These are phyloP conservation scores for Bradypus variegatus DNA, from an alignment of 2,797 vertebrate species.

Conservation along the genomic window DNA sequence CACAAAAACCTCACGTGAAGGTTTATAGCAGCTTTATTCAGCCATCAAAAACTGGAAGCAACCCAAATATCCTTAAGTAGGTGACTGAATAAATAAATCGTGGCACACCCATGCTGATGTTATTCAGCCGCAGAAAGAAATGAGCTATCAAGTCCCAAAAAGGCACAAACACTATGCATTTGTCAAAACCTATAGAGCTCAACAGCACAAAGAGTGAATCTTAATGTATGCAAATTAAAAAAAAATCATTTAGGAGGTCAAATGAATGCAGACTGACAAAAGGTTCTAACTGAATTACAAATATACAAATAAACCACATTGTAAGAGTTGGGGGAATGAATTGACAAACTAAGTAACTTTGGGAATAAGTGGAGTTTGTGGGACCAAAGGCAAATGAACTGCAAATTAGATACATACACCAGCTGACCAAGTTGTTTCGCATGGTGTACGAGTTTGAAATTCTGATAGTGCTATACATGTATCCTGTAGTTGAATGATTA, in stretches of 20 bases:
- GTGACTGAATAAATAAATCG: background rate
- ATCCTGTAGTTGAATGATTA: fast-evolving
- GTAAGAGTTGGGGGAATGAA: too few relatives aligned
- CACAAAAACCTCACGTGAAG: conserved; percentile 44
- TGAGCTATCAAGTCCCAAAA: background rate
- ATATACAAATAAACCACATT: fast-evolving
- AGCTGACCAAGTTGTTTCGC: background rate
- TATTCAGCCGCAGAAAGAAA: conserved; percentile 16
- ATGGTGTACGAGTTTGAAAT: fast-evolving
- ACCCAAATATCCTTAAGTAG: background rate
- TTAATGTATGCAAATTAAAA: background rate
- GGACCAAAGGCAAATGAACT: fast-evolving
- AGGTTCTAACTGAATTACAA: background rate
- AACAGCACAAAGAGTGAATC: background rate
- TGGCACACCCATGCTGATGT: background rate
- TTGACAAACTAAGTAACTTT: fast-evolving
- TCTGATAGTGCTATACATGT: fast-evolving
- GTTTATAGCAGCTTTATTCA: conserved; percentile 21
- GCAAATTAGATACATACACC: fast-evolving
- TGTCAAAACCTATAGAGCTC: background rate
- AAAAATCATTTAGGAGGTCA: background rate
- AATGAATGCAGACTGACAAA: background rate
- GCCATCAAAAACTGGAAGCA: conserved; percentile 32
- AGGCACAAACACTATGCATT: background rate
- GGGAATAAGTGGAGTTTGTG: too few relatives aligned